Base-by-base conservation (phyloP, 2,888 invertebrate genomes). In the Physocephala rufipes region DNA sequence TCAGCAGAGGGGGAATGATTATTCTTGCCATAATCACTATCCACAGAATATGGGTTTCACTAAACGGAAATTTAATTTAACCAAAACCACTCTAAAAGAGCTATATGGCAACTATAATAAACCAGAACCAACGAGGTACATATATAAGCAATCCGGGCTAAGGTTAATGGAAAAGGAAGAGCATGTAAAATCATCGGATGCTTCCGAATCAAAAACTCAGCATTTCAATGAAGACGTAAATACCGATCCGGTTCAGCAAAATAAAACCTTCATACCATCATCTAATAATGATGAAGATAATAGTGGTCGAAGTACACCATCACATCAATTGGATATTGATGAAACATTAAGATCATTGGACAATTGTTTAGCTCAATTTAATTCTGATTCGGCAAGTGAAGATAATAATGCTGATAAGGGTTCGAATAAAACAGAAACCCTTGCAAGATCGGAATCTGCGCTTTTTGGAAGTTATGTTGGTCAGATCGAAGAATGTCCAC, bases 81-180 rank as follows among this genome's bases (percentile, higher is more conserved):
- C 85, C 0, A 79, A 79, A 43, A 81, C 78, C 0, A 86, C 85
- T 0, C 71, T 85, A 0, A 81, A 81, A 24, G 85, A 86, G 49
- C 66, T 85, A 0, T 85, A 85, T 65, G 79, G 80, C 13, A 79
- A 79, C 58, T 79, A 79, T 65, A 75, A 76, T 4, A 74, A 75
- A 64, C 21, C 76, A 1, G 80, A 82, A 24, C 78, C 75, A 28
- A n/a, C n/a, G 36, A 24, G 2, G 15, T 70, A 76, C 67, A 55
- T 76, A 0, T n/a, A 75, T 12, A 74, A 71, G 36, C 71, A 73
- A 66, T 74, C 74, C 16, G 58, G 74, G n/a, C 16, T 76, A 19
- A 58, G 75, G 51, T 64, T 76, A 51, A 75, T 76, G 67, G 70
- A 66, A 28, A 74, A 74, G 15, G 76, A 76, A 65, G 70, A 66